Conservation (phyloP, 2,113 vertebrate genomes). For the Rhizomys pruinosus region DNA sequence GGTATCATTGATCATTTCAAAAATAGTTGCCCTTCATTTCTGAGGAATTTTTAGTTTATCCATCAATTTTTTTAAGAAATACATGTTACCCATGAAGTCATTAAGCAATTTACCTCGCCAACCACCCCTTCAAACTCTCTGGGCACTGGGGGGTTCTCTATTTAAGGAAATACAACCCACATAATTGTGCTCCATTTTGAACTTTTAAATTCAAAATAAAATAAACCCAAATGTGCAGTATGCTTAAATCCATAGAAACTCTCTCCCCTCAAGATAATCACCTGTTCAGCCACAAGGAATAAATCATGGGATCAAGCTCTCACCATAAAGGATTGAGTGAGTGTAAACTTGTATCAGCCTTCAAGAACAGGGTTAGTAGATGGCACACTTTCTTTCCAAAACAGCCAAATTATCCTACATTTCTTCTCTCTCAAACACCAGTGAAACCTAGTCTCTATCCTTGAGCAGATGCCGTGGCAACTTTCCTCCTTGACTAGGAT, state of each 20-base stretch:
- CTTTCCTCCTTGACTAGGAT: background rate
- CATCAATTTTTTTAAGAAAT: slow-evolving; percentile 41
- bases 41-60: background rate
- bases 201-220: slow-evolving; percentile 58
- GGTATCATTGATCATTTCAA: background rate
- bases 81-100: background rate
- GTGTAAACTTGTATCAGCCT: background rate
- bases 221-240: slow-evolving; percentile 10
- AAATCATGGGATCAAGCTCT: slow-evolving; percentile 1
- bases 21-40: background rate
- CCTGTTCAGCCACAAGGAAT: background rate
- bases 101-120: background rate
- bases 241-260: background rate
- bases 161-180: background rate
- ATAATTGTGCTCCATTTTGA: background rate
- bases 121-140: background rate
- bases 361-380: background rate
- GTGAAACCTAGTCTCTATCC: background rate
- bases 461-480: slow-evolving; percentile 5
- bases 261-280: background rate
- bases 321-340: slow-evolving; percentile 25
- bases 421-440: slow-evolving; percentile 31
- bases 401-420: slow-evolving; percentile 15
- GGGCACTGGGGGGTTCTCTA: background rate
- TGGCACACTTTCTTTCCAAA: slow-evolving; percentile 5